Percentiles rank a stretch among this genome's conserved stretches.
phyloP scores from a whole-genome alignment of 2,888 invertebrate genomes.

The Steinernema scapterisci region DNA sequence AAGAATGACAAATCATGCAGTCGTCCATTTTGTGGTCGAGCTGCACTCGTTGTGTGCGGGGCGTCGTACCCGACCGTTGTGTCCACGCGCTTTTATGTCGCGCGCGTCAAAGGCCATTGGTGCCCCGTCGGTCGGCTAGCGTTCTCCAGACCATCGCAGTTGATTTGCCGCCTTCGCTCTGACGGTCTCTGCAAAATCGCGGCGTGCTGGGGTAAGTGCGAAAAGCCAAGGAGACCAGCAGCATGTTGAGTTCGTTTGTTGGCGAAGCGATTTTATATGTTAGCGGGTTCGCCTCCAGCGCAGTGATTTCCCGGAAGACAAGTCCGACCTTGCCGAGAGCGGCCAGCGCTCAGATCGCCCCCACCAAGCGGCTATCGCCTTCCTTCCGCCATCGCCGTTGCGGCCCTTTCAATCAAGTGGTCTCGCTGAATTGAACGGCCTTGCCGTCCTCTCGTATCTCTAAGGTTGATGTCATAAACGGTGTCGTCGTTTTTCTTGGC shows the following conservation, averaged over 20 bases:
- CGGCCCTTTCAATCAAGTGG: constrained; percentile 19
- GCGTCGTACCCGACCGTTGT: constrained; percentile 9
- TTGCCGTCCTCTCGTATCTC: constrained; percentile 23
- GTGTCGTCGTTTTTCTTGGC: constrained; percentile 14
- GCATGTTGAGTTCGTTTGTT: constrained; percentile 9
- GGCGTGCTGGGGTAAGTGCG: neutral
- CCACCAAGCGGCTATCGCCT: constrained; percentile 6
- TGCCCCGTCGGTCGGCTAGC: neutral
- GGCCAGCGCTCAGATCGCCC: neutral
- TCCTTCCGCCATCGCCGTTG: neutral
- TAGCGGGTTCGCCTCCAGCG: neutral
- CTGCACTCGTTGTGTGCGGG: constrained; percentile 26
- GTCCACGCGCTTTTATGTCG: constrained; percentile 29
- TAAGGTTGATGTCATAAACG: constrained; percentile 15
- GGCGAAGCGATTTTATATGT: constrained; percentile 4
- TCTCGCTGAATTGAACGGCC: neutral
- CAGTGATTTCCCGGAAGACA: neutral
- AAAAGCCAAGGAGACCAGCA: neutral
- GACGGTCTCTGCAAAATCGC: neutral
- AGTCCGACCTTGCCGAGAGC: constrained; percentile 4
- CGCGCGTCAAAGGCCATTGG: constrained; percentile 32
- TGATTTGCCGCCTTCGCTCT: constrained; percentile 1
- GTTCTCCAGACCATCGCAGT: neutral
- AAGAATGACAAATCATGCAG: constrained; percentile 31
- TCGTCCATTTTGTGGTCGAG: constrained; percentile 19